Base-by-base conservation (phyloP, 2,888 invertebrate genomes). In the Spisula solida region DNA sequence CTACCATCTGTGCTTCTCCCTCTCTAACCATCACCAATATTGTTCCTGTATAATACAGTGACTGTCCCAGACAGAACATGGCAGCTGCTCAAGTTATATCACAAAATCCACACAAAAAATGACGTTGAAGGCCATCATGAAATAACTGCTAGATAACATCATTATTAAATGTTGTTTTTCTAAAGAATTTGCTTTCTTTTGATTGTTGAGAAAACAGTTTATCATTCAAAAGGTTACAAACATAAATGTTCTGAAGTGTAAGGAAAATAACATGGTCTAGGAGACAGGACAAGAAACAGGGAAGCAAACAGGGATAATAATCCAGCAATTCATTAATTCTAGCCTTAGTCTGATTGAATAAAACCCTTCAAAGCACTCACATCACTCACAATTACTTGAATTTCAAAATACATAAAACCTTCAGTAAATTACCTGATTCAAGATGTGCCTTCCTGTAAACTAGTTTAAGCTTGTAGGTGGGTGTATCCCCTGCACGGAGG, bases 1-100 rank as follows among this genome's bases (percentile, higher is more conserved):
- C 6, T 16, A 66, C 60, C 60, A 66, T 66, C 60, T 66, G 60
- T 66, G 60, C 8, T 25, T 66, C n/a, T 66, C 25, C 25, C 8
- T 66, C 56, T 66, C 10, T 51, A 51, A 51, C 51, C 51, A 4
- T 66, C 51, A 41, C 51, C 51, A 51, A 51, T 51, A 66, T 25
- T 66, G 25, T 25, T 25, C 60, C 60, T 25, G 60, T 66, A 66
- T 12, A 66, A 66, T 25, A n/a, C 60, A 60, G n/a, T n/a, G 60
- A 60, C 14, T 66, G 6, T 25, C 10, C 60, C 60, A 66, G 60
- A 66, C 60, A 66, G 0, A 66, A 25, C 6, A 20, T 2, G n/a
- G n/a, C 60, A 66, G 60, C 60, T 66, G 60, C 60, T 66, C 1
- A 66, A 66, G n/a, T 66, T 66, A 66, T 66, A 25, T 66, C 60